These are phyloP conservation scores for Heliocidaris tuberculata DNA, from an alignment of 35 echinoderm and acorn worm species.

Conservation along the genomic window DNA sequence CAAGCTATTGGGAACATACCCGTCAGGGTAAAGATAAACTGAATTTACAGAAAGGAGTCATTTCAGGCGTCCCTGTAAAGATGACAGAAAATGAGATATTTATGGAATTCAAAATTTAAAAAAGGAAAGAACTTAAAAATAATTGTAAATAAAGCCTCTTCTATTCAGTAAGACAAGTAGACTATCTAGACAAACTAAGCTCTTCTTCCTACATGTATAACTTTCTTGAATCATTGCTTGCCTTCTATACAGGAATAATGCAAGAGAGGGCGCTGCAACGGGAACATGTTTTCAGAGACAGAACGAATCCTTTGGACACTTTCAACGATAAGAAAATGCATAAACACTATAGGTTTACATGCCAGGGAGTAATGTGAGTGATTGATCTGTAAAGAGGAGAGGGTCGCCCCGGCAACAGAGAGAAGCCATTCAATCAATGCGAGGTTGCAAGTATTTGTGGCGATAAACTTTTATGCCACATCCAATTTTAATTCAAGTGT, in stretches of 20 bases:
- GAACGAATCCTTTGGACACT: slow-evolving; percentile 30
- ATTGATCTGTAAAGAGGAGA: slow-evolving; percentile 52
- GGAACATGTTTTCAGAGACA: slow-evolving; percentile 60
- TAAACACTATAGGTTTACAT: slow-evolving; percentile 56
- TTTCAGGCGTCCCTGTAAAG: no score
- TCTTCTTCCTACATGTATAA: no score
- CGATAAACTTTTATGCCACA: no score
- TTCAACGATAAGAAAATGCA: slow-evolving; percentile 68
- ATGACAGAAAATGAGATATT: no score
- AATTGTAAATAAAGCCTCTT: no score
- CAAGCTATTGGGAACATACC: no score
- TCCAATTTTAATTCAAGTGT: neutral
- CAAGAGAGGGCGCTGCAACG: slow-evolving; percentile 46
- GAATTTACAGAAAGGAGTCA: no score
- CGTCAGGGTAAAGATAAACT: no score
- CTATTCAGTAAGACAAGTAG: no score
- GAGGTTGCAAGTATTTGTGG: neutral
- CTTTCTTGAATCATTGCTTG: slow-evolving; percentile 43
- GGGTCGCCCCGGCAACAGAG: neutral
- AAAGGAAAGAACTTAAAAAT: no score
- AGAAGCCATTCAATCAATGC: slow-evolving; percentile 66
- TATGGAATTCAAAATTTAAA: no score
- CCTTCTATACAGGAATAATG: slow-evolving; percentile 45
- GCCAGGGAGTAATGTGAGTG: slow-evolving; percentile 55
- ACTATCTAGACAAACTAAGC: no score